phyloP scores from a whole-genome alignment of 2,113 vertebrate species.

The Herpailurus yagouaroundi region DNA sequence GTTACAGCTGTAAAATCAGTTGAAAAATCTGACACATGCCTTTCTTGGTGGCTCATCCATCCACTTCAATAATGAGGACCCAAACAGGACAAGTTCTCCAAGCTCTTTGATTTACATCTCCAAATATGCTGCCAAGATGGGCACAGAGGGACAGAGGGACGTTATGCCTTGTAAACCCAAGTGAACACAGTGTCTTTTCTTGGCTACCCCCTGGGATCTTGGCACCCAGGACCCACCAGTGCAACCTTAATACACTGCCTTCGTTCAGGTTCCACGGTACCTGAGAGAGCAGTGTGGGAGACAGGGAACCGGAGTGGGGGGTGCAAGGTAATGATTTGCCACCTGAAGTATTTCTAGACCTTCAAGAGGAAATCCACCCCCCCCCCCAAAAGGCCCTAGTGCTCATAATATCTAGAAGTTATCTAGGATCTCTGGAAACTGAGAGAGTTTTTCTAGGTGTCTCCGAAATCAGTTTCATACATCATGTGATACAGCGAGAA shows the following conservation, averaged over 20 bases:
- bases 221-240: neutral
- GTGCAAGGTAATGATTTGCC: neutral
- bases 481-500: neutral
- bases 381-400: neutral
- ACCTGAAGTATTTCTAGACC: neutral
- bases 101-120: conserved; percentile 63
- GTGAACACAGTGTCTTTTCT: neutral
- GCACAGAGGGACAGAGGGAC: neutral
- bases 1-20: conserved; percentile 72
- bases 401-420: neutral
- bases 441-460: neutral
- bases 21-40: conserved; percentile 63
- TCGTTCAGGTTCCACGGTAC: too few relatives aligned
- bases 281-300: too few relatives aligned
- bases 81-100: conserved; percentile 57
- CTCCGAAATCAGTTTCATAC: neutral
- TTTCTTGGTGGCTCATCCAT: conserved; percentile 61
- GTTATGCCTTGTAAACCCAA: neutral
- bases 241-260: neutral
- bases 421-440: neutral
- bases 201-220: neutral
- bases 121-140: neutral
- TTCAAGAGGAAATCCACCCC: neutral
- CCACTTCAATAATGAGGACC: conserved; percentile 42
- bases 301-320: too few relatives aligned